Percentiles rank a stretch among this genome's conserved stretches.
Evolutionary conservation across 2,888 invertebrate species (phyloP).

Genomic region (Rhyacophila evoluta): DNA sequence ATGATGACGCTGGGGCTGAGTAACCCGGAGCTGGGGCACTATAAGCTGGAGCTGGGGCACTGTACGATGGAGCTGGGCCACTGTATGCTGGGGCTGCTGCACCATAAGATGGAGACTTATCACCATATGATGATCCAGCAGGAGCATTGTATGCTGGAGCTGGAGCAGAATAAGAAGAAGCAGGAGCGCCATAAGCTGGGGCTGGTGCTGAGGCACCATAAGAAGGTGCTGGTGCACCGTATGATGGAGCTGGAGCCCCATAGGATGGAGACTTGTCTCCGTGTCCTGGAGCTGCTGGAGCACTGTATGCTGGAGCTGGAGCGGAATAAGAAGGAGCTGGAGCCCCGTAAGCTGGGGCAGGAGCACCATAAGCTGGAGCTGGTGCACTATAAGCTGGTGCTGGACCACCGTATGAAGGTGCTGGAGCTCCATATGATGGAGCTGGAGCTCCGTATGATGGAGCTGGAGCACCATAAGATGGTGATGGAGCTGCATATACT

Average conservation of each 20-base stretch:
- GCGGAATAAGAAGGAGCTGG: conserved; percentile 53
- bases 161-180: conserved; percentile 61
- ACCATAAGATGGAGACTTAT: not conserved
- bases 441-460: conserved; percentile 23
- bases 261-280: conserved; percentile 55
- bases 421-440: conserved; percentile 36
- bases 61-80: conserved; percentile 8
- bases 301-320: conserved; percentile 8
- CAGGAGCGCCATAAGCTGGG: conserved; percentile 34
- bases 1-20: not conserved
- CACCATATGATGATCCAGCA: conserved; percentile 49
- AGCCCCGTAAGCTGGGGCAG: conserved; percentile 60
- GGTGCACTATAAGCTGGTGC: conserved; percentile 51
- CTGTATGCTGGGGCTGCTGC: conserved; percentile 25
- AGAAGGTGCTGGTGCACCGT: conserved; percentile 58
- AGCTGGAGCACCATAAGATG: conserved; percentile 36
- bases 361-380: conserved; percentile 60
- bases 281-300: conserved; percentile 51
- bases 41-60: conserved; percentile 3
- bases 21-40: conserved; percentile 3
- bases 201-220: conserved; percentile 29
- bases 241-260: conserved; percentile 61
- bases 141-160: conserved; percentile 59
- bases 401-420: conserved; percentile 45
- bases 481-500: conserved; percentile 20